Base-by-base conservation (phyloP, 2,113 vertebrate genomes). In the Vidua chalybeata region DNA sequence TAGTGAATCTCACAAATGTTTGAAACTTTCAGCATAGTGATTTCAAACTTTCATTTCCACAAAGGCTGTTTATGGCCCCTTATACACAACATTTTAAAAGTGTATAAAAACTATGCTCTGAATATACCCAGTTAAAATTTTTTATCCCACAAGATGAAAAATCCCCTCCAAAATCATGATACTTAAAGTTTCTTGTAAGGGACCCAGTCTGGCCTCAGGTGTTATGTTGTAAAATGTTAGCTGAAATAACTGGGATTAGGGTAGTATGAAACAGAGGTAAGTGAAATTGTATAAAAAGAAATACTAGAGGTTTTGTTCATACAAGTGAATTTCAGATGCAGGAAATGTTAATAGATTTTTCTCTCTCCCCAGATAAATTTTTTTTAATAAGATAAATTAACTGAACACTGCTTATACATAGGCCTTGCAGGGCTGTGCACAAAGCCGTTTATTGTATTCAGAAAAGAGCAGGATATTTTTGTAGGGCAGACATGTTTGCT, bases 391-490 rank as follows among this genome's bases (percentile, higher is more conserved):
- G 43, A 64, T 48, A 69, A 91, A 91, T 74, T 88, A 82, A 54
- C 48, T 0, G 0, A 80, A 35, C 17, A 31, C 52, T 67, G 63
- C 66, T 80, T 91, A 73, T 43, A 48, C 15, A 7, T 10, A 31
- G 30, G 26, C 4, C 67, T 91, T 69, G 27, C 48, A 79, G 71
- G n/a, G 63, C 81, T 2, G 4, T 43, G 39, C 55, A 79, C 79
- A 92, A 77, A 76, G n/a, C 55, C 73, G 26, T 88, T 88, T 67
- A 52, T 85, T 95, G 51, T 86, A 21, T 92, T 81, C 55, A 90
- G 85, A 39, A 12, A 48, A 30, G 49, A 46, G 30, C 30, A 86
- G 68, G 18, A 39, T 30, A 43, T 90, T 83, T 58, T 61, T 33
- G 51, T 80, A 71, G 5, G 15, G 14, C 1, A 8, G 59, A 68